These are phyloP conservation scores for Heteronetta atricapilla DNA, from an alignment of 2,113 vertebrate species.

Conservation along the genomic window DNA sequence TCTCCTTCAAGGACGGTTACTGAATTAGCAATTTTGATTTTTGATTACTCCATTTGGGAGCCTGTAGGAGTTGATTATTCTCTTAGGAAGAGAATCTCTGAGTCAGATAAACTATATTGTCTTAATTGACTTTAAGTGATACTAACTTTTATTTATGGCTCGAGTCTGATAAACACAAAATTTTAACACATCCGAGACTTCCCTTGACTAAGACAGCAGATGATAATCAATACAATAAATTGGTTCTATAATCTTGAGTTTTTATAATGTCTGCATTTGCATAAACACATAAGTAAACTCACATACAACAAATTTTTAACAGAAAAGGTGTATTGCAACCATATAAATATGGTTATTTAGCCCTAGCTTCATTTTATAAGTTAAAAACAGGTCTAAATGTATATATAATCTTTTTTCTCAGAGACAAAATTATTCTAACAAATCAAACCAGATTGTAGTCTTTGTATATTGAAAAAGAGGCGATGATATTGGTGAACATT, in stretches of 20 bases:
- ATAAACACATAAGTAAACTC: background rate
- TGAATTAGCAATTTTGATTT: background rate
- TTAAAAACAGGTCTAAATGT: background rate
- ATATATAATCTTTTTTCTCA: background rate
- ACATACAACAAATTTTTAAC: background rate
- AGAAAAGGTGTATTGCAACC: background rate
- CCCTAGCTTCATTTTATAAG: background rate
- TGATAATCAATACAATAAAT: background rate
- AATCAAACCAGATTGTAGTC: background rate
- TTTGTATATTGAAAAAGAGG: background rate
- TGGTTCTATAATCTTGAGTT: background rate
- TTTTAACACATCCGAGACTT: background rate
- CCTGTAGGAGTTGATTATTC: background rate
- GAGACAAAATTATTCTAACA: background rate
- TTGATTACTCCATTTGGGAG: background rate
- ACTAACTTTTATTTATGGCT: background rate
- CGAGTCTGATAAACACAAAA: background rate
- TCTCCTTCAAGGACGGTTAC: background rate
- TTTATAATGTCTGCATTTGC: background rate
- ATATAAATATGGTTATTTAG: background rate
- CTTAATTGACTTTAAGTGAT: background rate
- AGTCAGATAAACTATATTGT: background rate
- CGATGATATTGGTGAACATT: background rate
- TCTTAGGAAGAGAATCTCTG: background rate
- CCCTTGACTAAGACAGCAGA: background rate